phyloP scores from a whole-genome alignment of 2,888 invertebrate species.

The Harpagoxenus sublaevis region DNA sequence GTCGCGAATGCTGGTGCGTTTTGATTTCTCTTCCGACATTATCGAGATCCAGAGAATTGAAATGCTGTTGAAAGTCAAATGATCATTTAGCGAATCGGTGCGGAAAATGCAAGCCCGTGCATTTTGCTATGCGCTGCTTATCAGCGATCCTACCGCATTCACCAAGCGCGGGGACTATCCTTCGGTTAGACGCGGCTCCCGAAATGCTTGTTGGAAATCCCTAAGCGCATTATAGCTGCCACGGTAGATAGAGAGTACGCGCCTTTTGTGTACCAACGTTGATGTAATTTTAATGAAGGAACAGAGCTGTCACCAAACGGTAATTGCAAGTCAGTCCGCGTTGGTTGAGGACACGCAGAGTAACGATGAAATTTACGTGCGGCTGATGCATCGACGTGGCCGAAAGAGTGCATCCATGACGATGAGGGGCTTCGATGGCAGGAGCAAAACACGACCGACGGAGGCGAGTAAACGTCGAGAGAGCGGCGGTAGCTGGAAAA shows the following conservation, averaged over 20 bases:
- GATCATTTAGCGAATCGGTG: constrained; percentile 25
- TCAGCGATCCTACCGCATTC: constrained; percentile 39
- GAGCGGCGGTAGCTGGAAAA: constrained; percentile 13
- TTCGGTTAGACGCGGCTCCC: constrained; percentile 24
- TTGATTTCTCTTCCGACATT: background rate
- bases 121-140: constrained; percentile 56
- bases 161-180: constrained; percentile 26
- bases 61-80: constrained; percentile 38
- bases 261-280: constrained; percentile 66
- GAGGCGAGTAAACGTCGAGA: constrained; percentile 22
- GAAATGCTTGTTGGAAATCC: constrained; percentile 67
- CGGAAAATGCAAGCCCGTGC: constrained; percentile 51
- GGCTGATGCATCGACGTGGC: constrained; percentile 36
- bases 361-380: constrained; percentile 29
- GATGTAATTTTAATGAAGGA: constrained; percentile 76
- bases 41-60: background rate
- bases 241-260: constrained; percentile 50
- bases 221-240: constrained; percentile 70
- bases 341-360: constrained; percentile 16
- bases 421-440: constrained; percentile 2
- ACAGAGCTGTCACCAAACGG: constrained; percentile 57
- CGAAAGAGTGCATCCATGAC: constrained; percentile 34
- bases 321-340: constrained; percentile 70
- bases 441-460: constrained; percentile 26
- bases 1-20: background rate